These are phyloP conservation scores for Anguilla japonica DNA, from an alignment of 2,113 vertebrate genomes.

Conservation along the genomic window DNA sequence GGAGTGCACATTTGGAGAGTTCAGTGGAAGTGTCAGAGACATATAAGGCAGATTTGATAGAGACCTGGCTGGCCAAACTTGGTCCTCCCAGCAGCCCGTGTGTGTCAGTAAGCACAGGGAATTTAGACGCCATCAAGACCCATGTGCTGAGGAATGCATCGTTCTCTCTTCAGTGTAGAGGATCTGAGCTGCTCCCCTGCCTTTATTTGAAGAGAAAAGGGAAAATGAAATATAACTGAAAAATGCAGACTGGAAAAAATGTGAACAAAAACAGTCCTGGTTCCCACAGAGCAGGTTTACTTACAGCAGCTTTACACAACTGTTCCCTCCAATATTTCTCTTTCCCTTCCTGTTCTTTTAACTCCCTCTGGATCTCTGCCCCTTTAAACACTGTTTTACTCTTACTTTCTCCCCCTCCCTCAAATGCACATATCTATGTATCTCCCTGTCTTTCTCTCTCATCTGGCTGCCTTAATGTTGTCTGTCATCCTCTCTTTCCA, in stretches of 20 bases:
- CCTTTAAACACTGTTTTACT: background rate
- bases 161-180: background rate
- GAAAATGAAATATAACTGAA: background rate
- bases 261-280: background rate
- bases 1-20: background rate
- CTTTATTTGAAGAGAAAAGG: background rate
- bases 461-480: background rate
- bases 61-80: background rate
- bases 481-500: background rate
- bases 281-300: background rate
- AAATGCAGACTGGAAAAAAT: background rate
- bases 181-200: background rate
- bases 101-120: background rate
- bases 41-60: background rate
- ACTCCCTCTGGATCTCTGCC: background rate
- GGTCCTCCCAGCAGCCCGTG: background rate
- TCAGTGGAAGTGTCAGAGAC: background rate
- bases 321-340: background rate
- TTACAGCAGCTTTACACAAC: background rate
- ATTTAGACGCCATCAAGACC: background rate
- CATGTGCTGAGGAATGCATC: background rate
- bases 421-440: background rate
- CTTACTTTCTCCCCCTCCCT: background rate
- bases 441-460: background rate
- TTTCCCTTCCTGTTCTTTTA: background rate